Conservation (phyloP, 2,888 invertebrate genomes). For the Conistra vaccinii region DNA sequence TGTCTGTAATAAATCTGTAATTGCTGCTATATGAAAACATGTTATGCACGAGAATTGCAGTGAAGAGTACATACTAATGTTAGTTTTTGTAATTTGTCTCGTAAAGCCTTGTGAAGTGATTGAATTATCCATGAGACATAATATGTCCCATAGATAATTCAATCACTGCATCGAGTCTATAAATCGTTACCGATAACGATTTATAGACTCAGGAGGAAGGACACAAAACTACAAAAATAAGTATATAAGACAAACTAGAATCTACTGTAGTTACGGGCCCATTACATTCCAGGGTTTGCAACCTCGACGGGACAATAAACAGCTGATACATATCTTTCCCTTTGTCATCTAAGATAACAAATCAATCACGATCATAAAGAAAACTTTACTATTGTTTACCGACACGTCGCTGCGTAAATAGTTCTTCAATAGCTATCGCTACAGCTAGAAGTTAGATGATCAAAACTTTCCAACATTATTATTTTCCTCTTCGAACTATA, state of each 20-base stretch:
- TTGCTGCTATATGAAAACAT: slow-evolving; percentile 35
- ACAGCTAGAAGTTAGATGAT: slow-evolving; percentile 5
- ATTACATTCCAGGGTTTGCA: background rate
- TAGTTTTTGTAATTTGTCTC: background rate
- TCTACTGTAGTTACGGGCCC: background rate
- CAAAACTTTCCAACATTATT: slow-evolving; percentile 7
- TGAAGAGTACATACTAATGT: background rate
- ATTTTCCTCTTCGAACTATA: background rate
- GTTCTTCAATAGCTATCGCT: background rate
- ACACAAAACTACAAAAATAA: background rate
- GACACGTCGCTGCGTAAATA: background rate
- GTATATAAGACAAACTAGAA: background rate
- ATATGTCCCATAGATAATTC: background rate
- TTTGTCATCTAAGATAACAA: slow-evolving; percentile 17
- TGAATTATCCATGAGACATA: background rate
- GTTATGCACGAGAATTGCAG: slow-evolving; percentile 17
- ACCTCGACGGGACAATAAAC: background rate
- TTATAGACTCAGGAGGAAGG: background rate
- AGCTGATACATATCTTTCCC: slow-evolving; percentile 1
- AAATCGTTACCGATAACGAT: too few species aligned
- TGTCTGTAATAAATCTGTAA: slow-evolving; percentile 30
- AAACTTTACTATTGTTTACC: slow-evolving; percentile 1
- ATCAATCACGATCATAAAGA: slow-evolving; percentile 21
- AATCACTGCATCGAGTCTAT: background rate
- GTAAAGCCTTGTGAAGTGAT: background rate